Conservation (phyloP, 2,797 vertebrate species). For the Galago senegalensis region DNA sequence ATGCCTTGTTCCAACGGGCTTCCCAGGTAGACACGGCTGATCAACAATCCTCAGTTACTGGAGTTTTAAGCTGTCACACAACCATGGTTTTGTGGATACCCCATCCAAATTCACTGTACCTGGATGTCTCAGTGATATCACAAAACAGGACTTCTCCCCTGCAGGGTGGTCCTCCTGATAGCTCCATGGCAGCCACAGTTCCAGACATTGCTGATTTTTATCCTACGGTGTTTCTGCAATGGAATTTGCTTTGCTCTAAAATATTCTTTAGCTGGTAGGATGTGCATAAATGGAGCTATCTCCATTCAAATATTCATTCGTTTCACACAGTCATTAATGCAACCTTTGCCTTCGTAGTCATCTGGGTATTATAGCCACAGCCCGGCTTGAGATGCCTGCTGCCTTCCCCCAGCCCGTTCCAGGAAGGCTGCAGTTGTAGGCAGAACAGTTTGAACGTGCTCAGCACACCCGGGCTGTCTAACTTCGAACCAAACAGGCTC, state of each 20-base stretch:
- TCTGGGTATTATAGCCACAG: not conserved
- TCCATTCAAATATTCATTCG: not conserved
- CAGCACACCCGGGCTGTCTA: not conserved
- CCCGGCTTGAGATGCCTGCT: conserved; percentile 9
- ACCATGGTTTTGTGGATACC: not conserved
- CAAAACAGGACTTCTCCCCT: not conserved
- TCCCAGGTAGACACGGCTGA: not conserved
- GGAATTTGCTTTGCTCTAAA: not conserved
- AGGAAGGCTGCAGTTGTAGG: not conserved
- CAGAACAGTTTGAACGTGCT: not conserved
- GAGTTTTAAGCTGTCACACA: not conserved
- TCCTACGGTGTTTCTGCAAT: accelerated
- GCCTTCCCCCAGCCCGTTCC: not conserved
- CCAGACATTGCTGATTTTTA: not conserved
- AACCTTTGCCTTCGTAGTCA: not conserved
- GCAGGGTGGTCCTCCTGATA: accelerated
- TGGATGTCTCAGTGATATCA: not conserved
- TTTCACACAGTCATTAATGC: not conserved
- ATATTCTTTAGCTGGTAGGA: not conserved
- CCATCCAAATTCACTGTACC: not conserved
- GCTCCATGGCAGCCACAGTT: not conserved
- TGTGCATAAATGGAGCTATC: not conserved
- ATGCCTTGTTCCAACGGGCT: not conserved
- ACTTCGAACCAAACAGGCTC: conserved; percentile 51
- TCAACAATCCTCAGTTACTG: not conserved